These are phyloP conservation scores for Molanna angustata DNA, from an alignment of 2,888 invertebrate genomes.

Conservation along the genomic window DNA sequence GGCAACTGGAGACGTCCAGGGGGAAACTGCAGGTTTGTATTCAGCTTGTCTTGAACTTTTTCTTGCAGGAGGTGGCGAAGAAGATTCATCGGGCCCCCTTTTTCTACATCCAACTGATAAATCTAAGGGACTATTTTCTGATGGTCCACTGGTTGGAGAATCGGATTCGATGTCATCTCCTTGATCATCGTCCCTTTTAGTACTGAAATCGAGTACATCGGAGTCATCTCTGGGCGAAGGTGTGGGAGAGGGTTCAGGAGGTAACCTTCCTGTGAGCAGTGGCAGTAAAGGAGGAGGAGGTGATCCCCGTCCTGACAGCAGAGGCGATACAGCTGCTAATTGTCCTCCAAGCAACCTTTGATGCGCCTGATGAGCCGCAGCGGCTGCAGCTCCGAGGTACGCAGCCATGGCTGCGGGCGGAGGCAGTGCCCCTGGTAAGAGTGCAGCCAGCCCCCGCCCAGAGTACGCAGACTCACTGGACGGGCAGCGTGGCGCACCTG, in stretches of 20 bases:
- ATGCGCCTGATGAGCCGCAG: conserved; percentile 71
- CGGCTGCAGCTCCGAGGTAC: conserved; percentile 70
- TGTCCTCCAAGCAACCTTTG: conserved; percentile 74
- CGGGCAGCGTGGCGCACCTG: conserved; percentile 70
- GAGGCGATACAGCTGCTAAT: too few relatives aligned
- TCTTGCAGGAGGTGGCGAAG: conserved; percentile 60
- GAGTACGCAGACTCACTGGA: conserved; percentile 75
- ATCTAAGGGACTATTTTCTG: conserved; percentile 73
- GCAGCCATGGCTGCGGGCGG: conserved; percentile 74
- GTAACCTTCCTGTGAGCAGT: conserved; percentile 41
- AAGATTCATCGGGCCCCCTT: conserved; percentile 63
- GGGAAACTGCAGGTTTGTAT: conserved; percentile 67
- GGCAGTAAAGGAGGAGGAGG: conserved; percentile 46
- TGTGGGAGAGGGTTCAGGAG: conserved; percentile 51
- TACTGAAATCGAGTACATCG: conserved; percentile 78
- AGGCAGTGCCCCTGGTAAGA: conserved; percentile 52
- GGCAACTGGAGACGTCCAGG: conserved; percentile 78
- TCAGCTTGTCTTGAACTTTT: conserved; percentile 67
- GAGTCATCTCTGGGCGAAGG: conserved; percentile 58
- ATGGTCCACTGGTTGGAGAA: conserved; percentile 68
- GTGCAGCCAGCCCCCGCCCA: conserved; percentile 55
- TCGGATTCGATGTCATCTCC: conserved; percentile 62
- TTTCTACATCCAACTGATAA: conserved; percentile 75
- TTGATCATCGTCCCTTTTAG: conserved; percentile 58
- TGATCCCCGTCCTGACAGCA: conserved; percentile 38